Evolutionary conservation across 2,113 vertebrate genomes (phyloP).

Genomic region (Cinclus cinclus): DNA sequence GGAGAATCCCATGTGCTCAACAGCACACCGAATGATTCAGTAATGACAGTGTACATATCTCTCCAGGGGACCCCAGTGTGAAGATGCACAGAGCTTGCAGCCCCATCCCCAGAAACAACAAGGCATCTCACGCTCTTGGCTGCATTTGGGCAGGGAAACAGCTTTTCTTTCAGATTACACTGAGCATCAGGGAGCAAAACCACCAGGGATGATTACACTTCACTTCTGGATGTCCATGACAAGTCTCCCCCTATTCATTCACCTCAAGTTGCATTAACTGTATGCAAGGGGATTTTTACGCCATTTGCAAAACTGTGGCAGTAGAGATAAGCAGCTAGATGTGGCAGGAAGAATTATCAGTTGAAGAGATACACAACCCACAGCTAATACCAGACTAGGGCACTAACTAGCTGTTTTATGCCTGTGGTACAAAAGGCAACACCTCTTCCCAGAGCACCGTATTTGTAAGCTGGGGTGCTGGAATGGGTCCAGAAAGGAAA

Average conservation of each 20-base stretch:
- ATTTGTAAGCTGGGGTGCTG: background rate
- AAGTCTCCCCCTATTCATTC: background rate
- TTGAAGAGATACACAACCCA: background rate
- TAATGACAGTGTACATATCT: conserved; percentile 48
- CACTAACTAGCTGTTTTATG: background rate
- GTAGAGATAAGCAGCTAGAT: background rate
- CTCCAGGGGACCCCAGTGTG: background rate
- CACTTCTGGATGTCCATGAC: background rate
- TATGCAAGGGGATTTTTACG: background rate
- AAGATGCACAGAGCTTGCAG: background rate
- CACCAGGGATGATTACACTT: fast-evolving
- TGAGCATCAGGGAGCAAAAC: background rate
- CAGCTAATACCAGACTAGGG: background rate
- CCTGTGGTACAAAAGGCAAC: background rate
- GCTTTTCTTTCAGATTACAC: background rate
- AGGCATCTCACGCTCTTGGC: background rate
- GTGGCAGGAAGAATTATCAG: background rate
- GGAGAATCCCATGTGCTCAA: conserved; percentile 53
- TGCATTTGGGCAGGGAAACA: background rate
- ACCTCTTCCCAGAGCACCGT: background rate
- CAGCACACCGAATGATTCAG: conserved; percentile 27
- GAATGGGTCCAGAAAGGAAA: background rate
- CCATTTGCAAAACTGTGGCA: background rate
- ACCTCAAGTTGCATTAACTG: background rate
- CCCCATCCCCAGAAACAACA: background rate